Evolutionary conservation across 2,797 vertebrate genomes (phyloP), one percentile per base, ranked within the genome.

Genomic region (Hyperoplus lanceolatus): DNA sequence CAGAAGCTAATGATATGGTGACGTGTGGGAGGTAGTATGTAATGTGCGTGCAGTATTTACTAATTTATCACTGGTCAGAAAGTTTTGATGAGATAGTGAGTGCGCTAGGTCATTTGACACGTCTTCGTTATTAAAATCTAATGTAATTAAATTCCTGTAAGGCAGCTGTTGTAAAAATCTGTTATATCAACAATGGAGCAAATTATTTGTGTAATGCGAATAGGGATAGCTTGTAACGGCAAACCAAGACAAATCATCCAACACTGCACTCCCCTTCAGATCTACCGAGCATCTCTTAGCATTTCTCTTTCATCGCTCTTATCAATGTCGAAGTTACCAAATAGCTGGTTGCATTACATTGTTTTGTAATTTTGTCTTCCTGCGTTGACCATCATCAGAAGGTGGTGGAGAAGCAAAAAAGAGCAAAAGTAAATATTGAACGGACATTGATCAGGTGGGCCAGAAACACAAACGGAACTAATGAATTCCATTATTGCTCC

Each of bases 1-100:
- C 45, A 14, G 10, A 65, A 68, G 60, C 75, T 29, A 83, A 87
- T 76, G 70, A 88, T 54, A 76, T 73, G 57, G 67, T 42, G 43
- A 39, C 1, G 6, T 70, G 56, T 62, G 62, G 77, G 74, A 65
- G 51, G 60, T n/a, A 51, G 70, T 45, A 39, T 64, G 50, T n/a
- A 21, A 39, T 64, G 50, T n/a, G 29, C 41, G 50, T 70, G 63
- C 55, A 45, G 12, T 55, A 48, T 58, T 53, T 74, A 41, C 72
- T 36, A 65, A 68, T 41, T 79, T 53, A 66, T 41, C 36, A 29
- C 13, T 39, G 10, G 59, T 70, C 55, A 21, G 39, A 76, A 58
- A n/a, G 54, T 69, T 69, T 49, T 50, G 42, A 36, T 63, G 61
- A 79, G 42, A 62, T 29, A 4, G 53, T 15, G 50, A 46, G 62